A percentile compares a stretch with the other conserved stretches of the same genome.
Evolutionary conservation across 2,888 invertebrate genomes (phyloP).

Genomic region (Rhamnusium bicolor): DNA sequence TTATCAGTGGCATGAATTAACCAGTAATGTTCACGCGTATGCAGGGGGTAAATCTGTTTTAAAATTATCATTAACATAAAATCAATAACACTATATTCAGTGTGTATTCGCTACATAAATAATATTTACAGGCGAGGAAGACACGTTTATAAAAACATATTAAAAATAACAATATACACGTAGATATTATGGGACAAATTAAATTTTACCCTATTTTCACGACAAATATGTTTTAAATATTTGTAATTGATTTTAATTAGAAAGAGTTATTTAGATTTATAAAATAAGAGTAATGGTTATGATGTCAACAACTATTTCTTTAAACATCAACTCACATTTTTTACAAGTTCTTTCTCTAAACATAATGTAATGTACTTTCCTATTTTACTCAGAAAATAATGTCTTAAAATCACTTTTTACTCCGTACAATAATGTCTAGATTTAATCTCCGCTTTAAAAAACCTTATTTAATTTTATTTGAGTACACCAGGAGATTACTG

Average conservation of each 20-base stretch:
- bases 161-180: background rate
- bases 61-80: constrained; percentile 15
- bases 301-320: too few relatives aligned
- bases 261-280: too few relatives aligned
- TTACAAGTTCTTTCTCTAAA: too few relatives aligned
- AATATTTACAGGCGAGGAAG: background rate
- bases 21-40: background rate
- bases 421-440: background rate
- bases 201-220: too few relatives aligned
- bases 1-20: background rate
- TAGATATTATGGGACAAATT: too few relatives aligned
- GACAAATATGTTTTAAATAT: too few relatives aligned
- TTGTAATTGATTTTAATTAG: too few relatives aligned
- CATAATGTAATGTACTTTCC: too few relatives aligned
- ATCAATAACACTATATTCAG: constrained; percentile 1
- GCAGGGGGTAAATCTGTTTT: constrained; percentile 1
- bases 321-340: too few relatives aligned
- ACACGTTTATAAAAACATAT: background rate
- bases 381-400: background rate
- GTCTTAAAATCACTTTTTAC: background rate
- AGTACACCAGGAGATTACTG: background rate
- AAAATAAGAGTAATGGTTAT: too few relatives aligned
- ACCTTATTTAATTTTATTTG: background rate
- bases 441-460: background rate
- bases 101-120: background rate